Conservation (phyloP, 2,113 vertebrate genomes). For the Cettia cetti region DNA sequence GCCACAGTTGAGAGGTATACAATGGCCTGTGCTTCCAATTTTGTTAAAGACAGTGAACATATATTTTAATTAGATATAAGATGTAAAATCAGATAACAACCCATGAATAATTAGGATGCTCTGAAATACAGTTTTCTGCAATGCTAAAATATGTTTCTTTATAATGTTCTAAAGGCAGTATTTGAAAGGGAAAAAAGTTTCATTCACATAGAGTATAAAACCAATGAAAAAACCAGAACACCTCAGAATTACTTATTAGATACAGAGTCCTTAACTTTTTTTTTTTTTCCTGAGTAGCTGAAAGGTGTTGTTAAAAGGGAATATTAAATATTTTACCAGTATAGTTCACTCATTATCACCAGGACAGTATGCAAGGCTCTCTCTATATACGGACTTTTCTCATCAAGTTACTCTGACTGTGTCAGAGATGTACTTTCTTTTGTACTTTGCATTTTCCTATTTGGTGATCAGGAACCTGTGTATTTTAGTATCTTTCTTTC, state of each 20-base stretch:
- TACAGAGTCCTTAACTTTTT: neutral
- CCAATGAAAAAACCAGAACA: neutral
- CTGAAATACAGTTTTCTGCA: neutral
- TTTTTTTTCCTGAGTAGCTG: neutral
- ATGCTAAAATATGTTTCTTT: neutral
- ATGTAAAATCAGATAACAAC: neutral
- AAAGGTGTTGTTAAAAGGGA: neutral
- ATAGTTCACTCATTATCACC: neutral
- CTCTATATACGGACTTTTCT: neutral
- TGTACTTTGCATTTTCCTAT: neutral
- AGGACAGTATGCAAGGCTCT: neutral
- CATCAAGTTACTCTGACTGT: neutral
- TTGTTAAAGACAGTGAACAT: neutral
- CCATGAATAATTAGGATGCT: neutral
- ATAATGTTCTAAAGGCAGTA: neutral
- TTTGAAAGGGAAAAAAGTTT: neutral
- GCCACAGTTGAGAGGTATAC: neutral
- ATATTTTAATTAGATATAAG: neutral
- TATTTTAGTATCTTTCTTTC: neutral
- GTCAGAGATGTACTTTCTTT: neutral
- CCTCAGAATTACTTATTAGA: neutral
- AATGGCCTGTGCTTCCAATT: neutral
- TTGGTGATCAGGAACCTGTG: neutral
- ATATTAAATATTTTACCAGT: neutral
- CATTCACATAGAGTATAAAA: neutral